phyloP scores from a whole-genome alignment of 2,888 invertebrate species.

The Thumatha senex region DNA sequence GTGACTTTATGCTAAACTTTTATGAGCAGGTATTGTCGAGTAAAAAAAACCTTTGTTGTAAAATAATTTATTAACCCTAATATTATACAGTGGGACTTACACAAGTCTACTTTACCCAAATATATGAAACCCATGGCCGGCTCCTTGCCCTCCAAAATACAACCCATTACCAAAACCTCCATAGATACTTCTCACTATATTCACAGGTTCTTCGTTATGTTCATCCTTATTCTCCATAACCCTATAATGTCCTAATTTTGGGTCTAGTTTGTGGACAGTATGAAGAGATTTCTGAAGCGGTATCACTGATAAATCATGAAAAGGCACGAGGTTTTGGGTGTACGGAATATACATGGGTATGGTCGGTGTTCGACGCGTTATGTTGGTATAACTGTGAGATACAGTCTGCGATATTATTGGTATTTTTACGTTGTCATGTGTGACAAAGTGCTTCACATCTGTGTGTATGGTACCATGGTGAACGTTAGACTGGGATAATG shows the following conservation, averaged over 20 bases:
- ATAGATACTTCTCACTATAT: slow-evolving; percentile 59
- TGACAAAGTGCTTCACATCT: slow-evolving; percentile 41
- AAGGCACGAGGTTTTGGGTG: slow-evolving; percentile 55
- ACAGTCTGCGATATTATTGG: slow-evolving; percentile 52
- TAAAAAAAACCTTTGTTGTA: too few relatives aligned
- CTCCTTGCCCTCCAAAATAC: slow-evolving; percentile 69
- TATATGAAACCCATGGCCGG: slow-evolving; percentile 72
- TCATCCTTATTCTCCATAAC: slow-evolving; percentile 45
- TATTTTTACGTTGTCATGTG: slow-evolving; percentile 45
- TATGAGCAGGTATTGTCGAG: too few relatives aligned
- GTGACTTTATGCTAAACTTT: too few relatives aligned
- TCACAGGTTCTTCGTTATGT: slow-evolving; percentile 49
- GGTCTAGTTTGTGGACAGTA: slow-evolving; percentile 37
- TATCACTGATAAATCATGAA: slow-evolving; percentile 69
- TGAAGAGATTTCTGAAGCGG: slow-evolving; percentile 56
- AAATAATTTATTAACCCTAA: too few relatives aligned
- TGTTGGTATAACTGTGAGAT: slow-evolving; percentile 46
- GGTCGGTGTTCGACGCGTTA: slow-evolving; percentile 47
- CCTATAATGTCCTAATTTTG: slow-evolving; percentile 45
- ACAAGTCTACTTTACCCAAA: slow-evolving; percentile 46
- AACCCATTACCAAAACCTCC: slow-evolving; percentile 71
- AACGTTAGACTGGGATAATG: slow-evolving; percentile 48
- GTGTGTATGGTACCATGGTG: slow-evolving; percentile 50
- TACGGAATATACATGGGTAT: slow-evolving; percentile 54
- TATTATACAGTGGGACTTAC: too few relatives aligned